phyloP scores from a whole-genome alignment of 2,888 invertebrate genomes.

The Sylvicola cinctus region DNA sequence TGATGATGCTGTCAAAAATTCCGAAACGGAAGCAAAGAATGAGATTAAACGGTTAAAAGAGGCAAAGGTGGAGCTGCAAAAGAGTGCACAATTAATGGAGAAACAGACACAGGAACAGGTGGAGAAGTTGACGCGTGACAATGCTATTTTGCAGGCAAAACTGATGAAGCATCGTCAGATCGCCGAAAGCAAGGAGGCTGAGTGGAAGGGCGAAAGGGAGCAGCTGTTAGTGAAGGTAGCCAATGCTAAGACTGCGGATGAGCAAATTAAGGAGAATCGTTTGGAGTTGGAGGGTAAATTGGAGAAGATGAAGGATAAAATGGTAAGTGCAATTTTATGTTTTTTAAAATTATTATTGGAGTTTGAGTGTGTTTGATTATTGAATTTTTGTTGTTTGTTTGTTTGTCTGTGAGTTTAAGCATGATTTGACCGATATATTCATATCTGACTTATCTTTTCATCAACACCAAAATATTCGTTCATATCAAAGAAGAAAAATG shows the following conservation, averaged over 20 bases:
- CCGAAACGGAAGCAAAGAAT: too few species aligned
- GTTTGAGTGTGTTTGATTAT: background rate
- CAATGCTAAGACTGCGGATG: slow-evolving; percentile 13
- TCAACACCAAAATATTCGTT: too few species aligned
- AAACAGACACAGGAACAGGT: too few species aligned
- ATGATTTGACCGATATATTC: too few species aligned
- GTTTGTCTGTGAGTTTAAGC: too few species aligned
- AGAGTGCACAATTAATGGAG: too few species aligned
- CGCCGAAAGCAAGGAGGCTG: slow-evolving; percentile 10
- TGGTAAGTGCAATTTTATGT: slow-evolving; percentile 37
- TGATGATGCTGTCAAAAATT: too few species aligned
- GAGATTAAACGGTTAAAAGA: too few species aligned
- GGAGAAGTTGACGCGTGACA: slow-evolving; percentile 14
- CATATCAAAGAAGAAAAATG: too few species aligned
- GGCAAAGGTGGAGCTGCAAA: too few species aligned
- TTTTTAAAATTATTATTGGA: background rate
- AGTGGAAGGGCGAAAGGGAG: slow-evolving; percentile 14
- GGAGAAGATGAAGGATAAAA: slow-evolving; percentile 58
- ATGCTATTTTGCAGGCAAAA: slow-evolving; percentile 20
- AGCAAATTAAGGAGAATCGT: slow-evolving; percentile 21
- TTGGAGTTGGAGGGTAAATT: slow-evolving; percentile 53
- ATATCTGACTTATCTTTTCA: too few species aligned
- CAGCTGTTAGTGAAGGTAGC: slow-evolving; percentile 6
- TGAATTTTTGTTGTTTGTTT: too few species aligned
- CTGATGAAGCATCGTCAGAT: slow-evolving; percentile 13